Base-by-base conservation (phyloP, 2,888 invertebrate genomes). In the Blera fallax region DNA sequence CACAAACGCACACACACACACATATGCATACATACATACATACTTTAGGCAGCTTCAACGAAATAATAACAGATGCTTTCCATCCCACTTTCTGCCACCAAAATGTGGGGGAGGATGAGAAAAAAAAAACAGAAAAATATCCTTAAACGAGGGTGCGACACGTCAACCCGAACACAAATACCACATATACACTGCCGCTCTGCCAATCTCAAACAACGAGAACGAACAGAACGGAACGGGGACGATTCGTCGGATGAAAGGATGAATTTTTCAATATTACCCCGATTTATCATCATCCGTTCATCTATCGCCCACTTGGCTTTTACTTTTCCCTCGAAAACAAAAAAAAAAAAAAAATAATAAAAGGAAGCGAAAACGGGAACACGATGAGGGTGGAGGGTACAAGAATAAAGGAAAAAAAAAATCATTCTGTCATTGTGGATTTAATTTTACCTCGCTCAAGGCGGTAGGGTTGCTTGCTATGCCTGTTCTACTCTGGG, bases 211-310 rank as follows among this genome's bases (percentile, higher is more conserved):
- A 24, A 27, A 4, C n/a, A 24, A 37, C 50, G 21, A 60, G 3
- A 14, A 48, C 8, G 11, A 62, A 58, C 11, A 37, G 18, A 29
- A 40, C 16, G 21, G 10, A 10, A 52, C 34, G 37, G 18, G 62
- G 29, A 2, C 48, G 62, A 74, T 65, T 69, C 54, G 50, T 54
- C 80, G 72, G 52, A 56, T 70, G 69, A 69, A 80, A 69, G 56
- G 70, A 85, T 81, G 76, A 74, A 77, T 81, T 72, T 85, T 85
- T 81, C 81, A 85, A 85, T 85, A 85, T 85, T 81, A 85, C 67
- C 85, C 76, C 81, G 85, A 85, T 85, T 85, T 81, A 85, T 85
- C 85, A 76, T 80, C 80, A 84, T 84, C 74, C 69, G 79, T 80
- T 79, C 84, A 84, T 79, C 84, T 40, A 76, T 65, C 80, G 60